These are phyloP conservation scores for Semotilus atromaculatus DNA, from an alignment of 2,797 vertebrate genomes.

Conservation along the genomic window DNA sequence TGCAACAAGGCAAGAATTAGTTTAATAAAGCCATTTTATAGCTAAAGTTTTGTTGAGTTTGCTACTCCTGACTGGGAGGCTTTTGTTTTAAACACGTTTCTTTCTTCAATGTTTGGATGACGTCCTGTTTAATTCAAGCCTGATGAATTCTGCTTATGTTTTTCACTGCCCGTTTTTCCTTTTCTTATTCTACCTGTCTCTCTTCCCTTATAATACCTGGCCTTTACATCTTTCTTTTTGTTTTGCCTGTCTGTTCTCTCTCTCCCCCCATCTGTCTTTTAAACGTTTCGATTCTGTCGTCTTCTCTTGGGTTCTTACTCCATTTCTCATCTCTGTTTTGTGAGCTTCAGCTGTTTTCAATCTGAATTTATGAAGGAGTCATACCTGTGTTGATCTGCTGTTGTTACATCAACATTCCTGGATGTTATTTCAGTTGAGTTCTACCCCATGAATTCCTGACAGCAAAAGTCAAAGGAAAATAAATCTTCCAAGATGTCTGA, in stretches of 20 bases:
- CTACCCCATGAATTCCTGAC: background rate
- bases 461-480: background rate
- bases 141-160: slow-evolving; percentile 50
- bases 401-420: background rate
- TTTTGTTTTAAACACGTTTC: slow-evolving; percentile 15
- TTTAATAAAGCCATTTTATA: slow-evolving; percentile 39
- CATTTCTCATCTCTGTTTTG: background rate
- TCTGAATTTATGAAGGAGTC: slow-evolving; percentile 6
- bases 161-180: slow-evolving; percentile 43
- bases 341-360: slow-evolving; percentile 6
- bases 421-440: background rate
- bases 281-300: slow-evolving; percentile 2
- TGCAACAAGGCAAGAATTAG: slow-evolving; percentile 6
- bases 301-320: slow-evolving; percentile 9
- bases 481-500: background rate
- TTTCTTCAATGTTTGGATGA: slow-evolving; percentile 49
- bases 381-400: slow-evolving; percentile 12
- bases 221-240: slow-evolving; percentile 35
- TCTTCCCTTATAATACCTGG: slow-evolving; percentile 57
- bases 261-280: slow-evolving; percentile 5
- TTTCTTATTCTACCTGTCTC: slow-evolving; percentile 67
- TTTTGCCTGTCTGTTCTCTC: slow-evolving; percentile 16
- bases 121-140: slow-evolving; percentile 47
- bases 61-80: slow-evolving; percentile 41
- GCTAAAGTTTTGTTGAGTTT: slow-evolving; percentile 37